These are phyloP conservation scores for Geotrupes spiniger DNA, from an alignment of 2,888 invertebrate species.

Conservation along the genomic window DNA sequence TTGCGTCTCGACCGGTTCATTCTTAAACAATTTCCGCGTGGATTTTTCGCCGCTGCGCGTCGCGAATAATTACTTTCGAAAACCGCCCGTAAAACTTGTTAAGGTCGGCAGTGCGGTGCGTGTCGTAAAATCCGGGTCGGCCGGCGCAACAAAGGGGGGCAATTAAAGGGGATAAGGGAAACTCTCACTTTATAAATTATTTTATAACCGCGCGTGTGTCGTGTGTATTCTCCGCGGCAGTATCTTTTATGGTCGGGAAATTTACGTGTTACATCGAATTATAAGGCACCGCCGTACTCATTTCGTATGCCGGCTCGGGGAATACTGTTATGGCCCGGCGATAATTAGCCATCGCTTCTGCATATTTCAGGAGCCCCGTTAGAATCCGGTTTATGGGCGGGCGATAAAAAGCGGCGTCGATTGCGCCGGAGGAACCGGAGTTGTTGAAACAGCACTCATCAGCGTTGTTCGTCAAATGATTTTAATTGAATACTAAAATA, in stretches of 20 bases:
- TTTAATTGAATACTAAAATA: too few relatives aligned
- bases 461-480: too few relatives aligned
- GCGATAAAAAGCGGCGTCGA: conserved; percentile 7
- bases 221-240: conserved; percentile 17
- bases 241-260: conserved; percentile 32
- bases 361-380: conserved; percentile 13
- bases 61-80: too few relatives aligned
- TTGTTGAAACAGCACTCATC: too few relatives aligned
- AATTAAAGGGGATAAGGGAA: not conserved
- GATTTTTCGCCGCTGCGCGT: not conserved
- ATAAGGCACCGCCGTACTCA: conserved; percentile 31
- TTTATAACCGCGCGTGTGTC: conserved; percentile 14
- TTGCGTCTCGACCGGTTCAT: conserved; percentile 4
- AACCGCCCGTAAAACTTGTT: not conserved
- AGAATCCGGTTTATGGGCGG: conserved; percentile 6
- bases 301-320: conserved; percentile 29
- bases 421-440: too few relatives aligned
- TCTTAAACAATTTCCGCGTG: not conserved
- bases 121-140: too few relatives aligned
- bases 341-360: conserved; percentile 30
- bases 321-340: conserved; percentile 24
- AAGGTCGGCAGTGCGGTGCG: not conserved
- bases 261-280: conserved; percentile 31
- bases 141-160: not conserved
- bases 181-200: conserved; percentile 18